phyloP scores from a whole-genome alignment of 1,140 invertebrate species.

The Trichomalopsis sarcophagae region DNA sequence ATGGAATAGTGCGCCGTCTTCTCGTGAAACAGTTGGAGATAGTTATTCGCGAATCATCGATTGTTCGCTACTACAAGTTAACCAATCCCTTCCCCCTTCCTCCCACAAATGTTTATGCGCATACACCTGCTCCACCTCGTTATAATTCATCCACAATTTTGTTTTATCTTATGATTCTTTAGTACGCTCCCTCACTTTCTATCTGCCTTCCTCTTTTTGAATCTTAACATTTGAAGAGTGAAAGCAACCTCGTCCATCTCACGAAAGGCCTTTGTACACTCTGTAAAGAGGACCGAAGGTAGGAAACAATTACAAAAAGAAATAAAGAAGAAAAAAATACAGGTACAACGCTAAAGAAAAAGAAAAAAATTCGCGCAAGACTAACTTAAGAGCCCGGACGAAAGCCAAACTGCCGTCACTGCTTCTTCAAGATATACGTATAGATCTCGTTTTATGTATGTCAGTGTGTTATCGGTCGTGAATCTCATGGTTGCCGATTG shows the following conservation, averaged over 20 bases:
- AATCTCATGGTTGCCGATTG: background rate
- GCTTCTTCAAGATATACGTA: constrained; percentile 5
- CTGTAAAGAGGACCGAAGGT: background rate
- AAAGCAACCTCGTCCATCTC: background rate
- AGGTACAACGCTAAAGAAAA: background rate
- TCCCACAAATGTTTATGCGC: background rate
- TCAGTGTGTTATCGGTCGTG: constrained; percentile 15
- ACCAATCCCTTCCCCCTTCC: constrained; percentile 12
- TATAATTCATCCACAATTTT: background rate
- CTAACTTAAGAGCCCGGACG: constrained; percentile 9
- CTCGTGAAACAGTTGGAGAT: constrained; percentile 41
- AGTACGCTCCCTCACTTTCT: background rate
- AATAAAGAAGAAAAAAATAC: background rate
- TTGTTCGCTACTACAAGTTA: constrained; percentile 33
- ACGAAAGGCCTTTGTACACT: background rate
- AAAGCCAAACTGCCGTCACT: background rate
- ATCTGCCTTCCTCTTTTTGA: background rate
- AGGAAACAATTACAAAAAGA: constrained; percentile 1
- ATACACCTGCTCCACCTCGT: background rate
- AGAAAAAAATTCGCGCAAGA: background rate
- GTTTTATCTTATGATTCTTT: background rate
- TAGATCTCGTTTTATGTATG: constrained; percentile 9
- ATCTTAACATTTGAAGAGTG: constrained; percentile 6
- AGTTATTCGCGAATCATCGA: constrained; percentile 35
- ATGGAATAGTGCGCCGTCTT: constrained; percentile 39